phyloP scores from a whole-genome alignment of 2,888 invertebrate genomes.

The Gortyna flavago region DNA sequence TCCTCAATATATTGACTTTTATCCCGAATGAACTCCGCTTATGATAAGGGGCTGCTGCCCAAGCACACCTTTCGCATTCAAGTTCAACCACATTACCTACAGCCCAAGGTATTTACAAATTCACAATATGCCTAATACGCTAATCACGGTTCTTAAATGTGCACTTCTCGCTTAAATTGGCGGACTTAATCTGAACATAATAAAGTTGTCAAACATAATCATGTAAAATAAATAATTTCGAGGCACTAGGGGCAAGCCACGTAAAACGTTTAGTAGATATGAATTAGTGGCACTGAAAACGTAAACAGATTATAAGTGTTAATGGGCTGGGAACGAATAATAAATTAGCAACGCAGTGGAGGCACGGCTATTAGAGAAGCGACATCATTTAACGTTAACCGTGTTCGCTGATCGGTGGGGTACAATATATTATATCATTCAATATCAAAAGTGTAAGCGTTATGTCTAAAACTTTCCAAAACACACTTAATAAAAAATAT shows the following conservation, averaged over 20 bases:
- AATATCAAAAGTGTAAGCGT: conserved; percentile 28
- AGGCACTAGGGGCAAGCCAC: conserved; percentile 16
- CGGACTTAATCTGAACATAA: conserved; percentile 30
- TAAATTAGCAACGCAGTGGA: conserved; percentile 73
- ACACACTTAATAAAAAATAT: conserved; percentile 71
- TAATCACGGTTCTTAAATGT: not conserved
- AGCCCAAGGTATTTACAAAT: not conserved
- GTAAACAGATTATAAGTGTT: conserved; percentile 72
- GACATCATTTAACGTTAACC: conserved; percentile 61
- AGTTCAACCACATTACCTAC: not conserved
- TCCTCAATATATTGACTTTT: not conserved
- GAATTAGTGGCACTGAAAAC: conserved; percentile 60
- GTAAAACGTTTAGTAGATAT: conserved; percentile 61
- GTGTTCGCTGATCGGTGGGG: conserved; percentile 52
- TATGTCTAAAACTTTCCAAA: conserved; percentile 68
- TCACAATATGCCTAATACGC: not conserved
- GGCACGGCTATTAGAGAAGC: conserved; percentile 54
- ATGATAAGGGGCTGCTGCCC: not conserved
- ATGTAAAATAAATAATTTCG: conserved; percentile 33
- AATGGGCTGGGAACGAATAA: conserved; percentile 77
- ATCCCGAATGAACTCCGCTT: not conserved
- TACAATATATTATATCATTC: conserved; percentile 1
- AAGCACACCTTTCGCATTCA: not conserved
- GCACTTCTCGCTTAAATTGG: conserved; percentile 24
- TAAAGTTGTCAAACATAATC: conserved; percentile 41